Base-by-base conservation (phyloP, 2,113 vertebrate species). In the Panthera leo region DNA sequence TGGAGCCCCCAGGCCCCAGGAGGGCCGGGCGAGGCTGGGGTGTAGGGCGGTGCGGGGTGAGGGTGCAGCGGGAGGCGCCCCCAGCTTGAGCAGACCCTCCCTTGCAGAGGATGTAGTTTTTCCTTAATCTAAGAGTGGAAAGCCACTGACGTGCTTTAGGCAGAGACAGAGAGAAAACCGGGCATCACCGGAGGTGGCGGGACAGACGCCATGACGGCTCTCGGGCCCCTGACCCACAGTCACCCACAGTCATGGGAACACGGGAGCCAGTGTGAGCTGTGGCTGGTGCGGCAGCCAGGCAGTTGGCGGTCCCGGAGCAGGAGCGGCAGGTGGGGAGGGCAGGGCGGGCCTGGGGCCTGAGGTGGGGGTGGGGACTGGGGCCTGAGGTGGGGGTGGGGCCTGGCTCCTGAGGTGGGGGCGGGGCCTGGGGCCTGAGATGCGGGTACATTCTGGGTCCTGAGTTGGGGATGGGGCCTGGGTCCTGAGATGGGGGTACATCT, bases 301-400 rank as follows among this genome's bases (percentile, higher is more conserved):
- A 13, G 75, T 0, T 3, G 39, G 48, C 7, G 3, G 31, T 39
- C 19, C 31, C 7, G 42, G 12, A 53, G 27, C 11, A 25, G n/a
- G 48, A 18, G 4, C 2, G 0, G 14, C 34, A 14, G 25, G 25
- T 16, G 16, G 15, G 61, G 13, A 6, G 10, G 25, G 25, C 14
- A 12, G 48, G 67, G 19, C 14, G 3, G 55, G 25, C 15, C 25
- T 12, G 45, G 27, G 4, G 5, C 55, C 25, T 16, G 10, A 18
- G 61, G 34, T 5, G 18, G 39, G 36, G 6, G 6, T 0, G 6
- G 7, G 51, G 19, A 5, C 61, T 29, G 27, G 53, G n/a, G 0
- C 7, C 2, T 45, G 34, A n/a, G 18, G 5, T 39, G 71, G 55
- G 42, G 6, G 42, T 5, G 42, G 42, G 42, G 42, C 6, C 42